Percentiles rank a stretch among this genome's conserved stretches.
These are phyloP conservation scores for Herpailurus yagouaroundi DNA, from an alignment of 2,113 vertebrate genomes.

Conservation along the genomic window DNA sequence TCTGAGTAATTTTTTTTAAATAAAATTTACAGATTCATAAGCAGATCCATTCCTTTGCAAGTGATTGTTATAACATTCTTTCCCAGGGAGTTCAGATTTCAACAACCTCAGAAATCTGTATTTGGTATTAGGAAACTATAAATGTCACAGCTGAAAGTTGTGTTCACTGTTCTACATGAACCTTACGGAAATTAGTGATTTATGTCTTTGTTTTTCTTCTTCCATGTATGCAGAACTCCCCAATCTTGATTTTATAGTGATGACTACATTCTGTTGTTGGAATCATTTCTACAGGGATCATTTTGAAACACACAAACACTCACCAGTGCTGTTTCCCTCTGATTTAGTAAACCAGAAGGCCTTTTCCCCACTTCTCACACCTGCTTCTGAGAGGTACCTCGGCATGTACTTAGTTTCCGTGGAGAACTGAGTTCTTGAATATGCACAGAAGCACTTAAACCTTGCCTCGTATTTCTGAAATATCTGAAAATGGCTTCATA, in stretches of 20 bases:
- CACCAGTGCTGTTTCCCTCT: slow-evolving; percentile 40
- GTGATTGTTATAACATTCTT: slow-evolving; percentile 65
- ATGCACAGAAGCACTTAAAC: slow-evolving; percentile 61
- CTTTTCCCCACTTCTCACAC: not conserved
- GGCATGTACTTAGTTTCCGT: slow-evolving; percentile 33
- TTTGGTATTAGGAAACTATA: slow-evolving; percentile 52
- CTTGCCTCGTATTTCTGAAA: slow-evolving; percentile 65
- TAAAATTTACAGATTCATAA: slow-evolving; percentile 70
- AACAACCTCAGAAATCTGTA: slow-evolving; percentile 35
- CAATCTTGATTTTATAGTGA: not conserved
- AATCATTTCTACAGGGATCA: slow-evolving; percentile 17
- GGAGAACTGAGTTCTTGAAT: slow-evolving; percentile 71
- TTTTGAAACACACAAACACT: slow-evolving; percentile 58
- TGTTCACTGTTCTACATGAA: not conserved
- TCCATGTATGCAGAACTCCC: slow-evolving; percentile 23
- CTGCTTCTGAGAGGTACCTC: slow-evolving; percentile 67
- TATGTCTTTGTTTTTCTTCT: slow-evolving; percentile 12
- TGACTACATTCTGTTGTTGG: slow-evolving; percentile 40
- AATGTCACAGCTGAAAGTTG: slow-evolving; percentile 30
- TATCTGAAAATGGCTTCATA: slow-evolving; percentile 58
- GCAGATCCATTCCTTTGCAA: slow-evolving; percentile 70
- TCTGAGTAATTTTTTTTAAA: slow-evolving; percentile 61
- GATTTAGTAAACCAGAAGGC: slow-evolving; percentile 61
- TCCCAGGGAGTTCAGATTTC: slow-evolving; percentile 63
- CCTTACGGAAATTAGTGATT: slow-evolving; percentile 41